Evolutionary conservation across 2,888 invertebrate species (phyloP).

Genomic region (Metacarcinus magister): DNA sequence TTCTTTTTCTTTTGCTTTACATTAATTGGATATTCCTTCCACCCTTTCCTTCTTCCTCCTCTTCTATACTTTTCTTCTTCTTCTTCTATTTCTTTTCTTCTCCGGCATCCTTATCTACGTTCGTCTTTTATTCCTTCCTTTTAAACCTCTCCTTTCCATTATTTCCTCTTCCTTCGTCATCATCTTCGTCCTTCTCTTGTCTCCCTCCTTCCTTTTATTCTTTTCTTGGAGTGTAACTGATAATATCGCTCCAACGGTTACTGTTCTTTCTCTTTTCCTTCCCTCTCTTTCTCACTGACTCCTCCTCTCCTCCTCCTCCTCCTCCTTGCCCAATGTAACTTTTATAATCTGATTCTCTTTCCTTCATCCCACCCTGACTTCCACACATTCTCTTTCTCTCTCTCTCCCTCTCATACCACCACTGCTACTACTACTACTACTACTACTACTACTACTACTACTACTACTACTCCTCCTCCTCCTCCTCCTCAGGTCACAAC

Average conservation of each 20-base stretch:
- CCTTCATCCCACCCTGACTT: background rate
- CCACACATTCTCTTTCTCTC: constrained; percentile 35
- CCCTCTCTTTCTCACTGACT: background rate
- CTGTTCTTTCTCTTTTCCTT: background rate
- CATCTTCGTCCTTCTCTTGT: background rate
- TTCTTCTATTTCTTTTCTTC: background rate
- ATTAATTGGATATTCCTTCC: no score
- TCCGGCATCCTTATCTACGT: background rate
- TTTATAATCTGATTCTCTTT: constrained; percentile 32
- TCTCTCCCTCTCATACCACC: background rate
- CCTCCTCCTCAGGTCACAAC: background rate
- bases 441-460: constrained; percentile 21
- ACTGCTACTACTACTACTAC: background rate
- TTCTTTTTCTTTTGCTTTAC: background rate
- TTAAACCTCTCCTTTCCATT: background rate
- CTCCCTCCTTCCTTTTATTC: no score
- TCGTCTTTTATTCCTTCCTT: background rate
- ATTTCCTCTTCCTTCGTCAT: background rate
- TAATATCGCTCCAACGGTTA: background rate
- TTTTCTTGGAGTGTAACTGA: background rate
- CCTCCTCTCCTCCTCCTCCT: background rate
- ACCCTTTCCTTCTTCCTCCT: background rate
- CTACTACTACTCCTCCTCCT: background rate
- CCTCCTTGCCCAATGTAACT: background rate
- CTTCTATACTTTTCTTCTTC: background rate